Conservation (phyloP, 2,113 vertebrate species). For the human (Homo sapiens) region GRCh38 chr14:53336001-53336500, state of each 20-base stretch:
- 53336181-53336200: background rate
- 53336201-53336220: background rate
- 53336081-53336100: accelerated
- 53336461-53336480: background rate
- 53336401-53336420: background rate
- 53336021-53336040: background rate
- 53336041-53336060: background rate
- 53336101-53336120: background rate
- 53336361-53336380: background rate
- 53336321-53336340: background rate
- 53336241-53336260: background rate
- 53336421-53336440: background rate
- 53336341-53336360: background rate
- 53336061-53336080: background rate
- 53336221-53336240: background rate
- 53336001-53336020: background rate
- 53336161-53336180: background rate
- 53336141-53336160: background rate
- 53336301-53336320: background rate
- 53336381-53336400: background rate
- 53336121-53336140: background rate
- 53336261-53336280: background rate
- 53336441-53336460: background rate
- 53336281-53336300: background rate
- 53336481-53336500: background rate